phyloP scores from a whole-genome alignment of 1,140 invertebrate species.

The Drosophila kikkawai region DNA sequence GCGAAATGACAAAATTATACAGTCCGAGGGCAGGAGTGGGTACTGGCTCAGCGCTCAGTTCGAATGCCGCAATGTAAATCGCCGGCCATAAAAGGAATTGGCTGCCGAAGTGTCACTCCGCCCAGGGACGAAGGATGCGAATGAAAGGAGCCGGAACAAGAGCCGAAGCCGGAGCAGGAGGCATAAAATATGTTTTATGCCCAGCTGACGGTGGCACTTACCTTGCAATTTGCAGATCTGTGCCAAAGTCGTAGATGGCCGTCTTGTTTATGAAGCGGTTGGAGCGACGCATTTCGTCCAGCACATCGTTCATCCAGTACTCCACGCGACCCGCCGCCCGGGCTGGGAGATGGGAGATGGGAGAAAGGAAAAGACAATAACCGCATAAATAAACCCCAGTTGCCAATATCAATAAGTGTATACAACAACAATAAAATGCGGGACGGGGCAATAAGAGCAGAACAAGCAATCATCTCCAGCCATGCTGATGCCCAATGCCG shows the following conservation, averaged over 20 bases:
- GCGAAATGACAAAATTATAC: slow-evolving; percentile 85
- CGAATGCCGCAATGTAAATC: slow-evolving; percentile 69
- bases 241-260: slow-evolving; percentile 94
- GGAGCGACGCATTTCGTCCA: slow-evolving; percentile 93
- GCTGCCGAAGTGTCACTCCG: slow-evolving; percentile 54
- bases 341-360: slow-evolving; percentile 57
- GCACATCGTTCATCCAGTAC: slow-evolving; percentile 95
- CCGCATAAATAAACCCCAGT: slow-evolving; percentile 83
- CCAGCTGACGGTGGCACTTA: slow-evolving; percentile 63
- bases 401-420: slow-evolving; percentile 83
- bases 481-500: slow-evolving; percentile 31
- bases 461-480: slow-evolving; percentile 72
- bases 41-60: slow-evolving; percentile 22
- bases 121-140: slow-evolving; percentile 9
- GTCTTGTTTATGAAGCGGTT: slow-evolving; percentile 95
- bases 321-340: slow-evolving; percentile 91
- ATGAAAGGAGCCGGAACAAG: neutral
- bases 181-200: slow-evolving; percentile 68
- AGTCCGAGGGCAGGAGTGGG: slow-evolving; percentile 36
- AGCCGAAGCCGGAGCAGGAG: slow-evolving; percentile 5
- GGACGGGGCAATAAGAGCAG: slow-evolving; percentile 40
- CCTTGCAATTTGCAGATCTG: slow-evolving; percentile 86
- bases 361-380: slow-evolving; percentile 63
- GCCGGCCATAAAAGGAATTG: slow-evolving; percentile 72
- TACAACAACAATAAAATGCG: slow-evolving; percentile 74